Evolutionary conservation across 2,113 vertebrate genomes (phyloP).

Genomic region (Archocentrus centrarchus): DNA sequence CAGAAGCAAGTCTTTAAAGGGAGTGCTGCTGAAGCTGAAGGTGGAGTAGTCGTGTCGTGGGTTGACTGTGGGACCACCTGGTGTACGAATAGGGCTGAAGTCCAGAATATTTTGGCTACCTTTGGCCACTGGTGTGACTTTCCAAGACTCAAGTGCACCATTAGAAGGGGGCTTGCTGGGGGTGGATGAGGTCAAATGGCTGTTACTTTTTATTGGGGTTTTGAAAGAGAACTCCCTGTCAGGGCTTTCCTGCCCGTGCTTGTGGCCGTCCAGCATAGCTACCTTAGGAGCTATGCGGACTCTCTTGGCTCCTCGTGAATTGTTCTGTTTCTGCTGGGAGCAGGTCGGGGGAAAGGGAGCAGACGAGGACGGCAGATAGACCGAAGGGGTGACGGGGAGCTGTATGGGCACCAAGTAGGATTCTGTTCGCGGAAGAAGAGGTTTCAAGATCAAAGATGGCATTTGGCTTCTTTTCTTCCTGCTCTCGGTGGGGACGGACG

Average conservation of each 20-base stretch:
- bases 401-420: constrained; percentile 94
- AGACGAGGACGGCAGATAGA: constrained; percentile 80
- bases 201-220: constrained; percentile 88
- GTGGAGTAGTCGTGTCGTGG: constrained; percentile 81
- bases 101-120: constrained; percentile 76
- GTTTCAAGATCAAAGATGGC: constrained; percentile 80
- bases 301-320: constrained; percentile 80
- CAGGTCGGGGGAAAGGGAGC: constrained; percentile 72
- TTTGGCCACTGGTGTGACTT: constrained; percentile 79
- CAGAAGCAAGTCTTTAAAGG: constrained; percentile 84
- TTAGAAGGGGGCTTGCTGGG: constrained; percentile 83
- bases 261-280: constrained; percentile 29
- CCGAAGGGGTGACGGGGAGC: constrained; percentile 85
- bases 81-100: constrained; percentile 90
- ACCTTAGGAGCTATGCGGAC: constrained; percentile 93
- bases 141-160: constrained; percentile 80
- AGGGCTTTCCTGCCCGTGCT: constrained; percentile 52
- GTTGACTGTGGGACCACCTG: constrained; percentile 78
- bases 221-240: constrained; percentile 83
- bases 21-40: constrained; percentile 85
- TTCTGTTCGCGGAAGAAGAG: constrained; percentile 89
- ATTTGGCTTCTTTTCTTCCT: no score
- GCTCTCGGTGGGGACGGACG: no score
- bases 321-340: constrained; percentile 69
- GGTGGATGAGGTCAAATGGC: constrained; percentile 87